These are phyloP conservation scores for Nomada goodeniana DNA, from an alignment of 2,888 invertebrate species.

Conservation along the genomic window DNA sequence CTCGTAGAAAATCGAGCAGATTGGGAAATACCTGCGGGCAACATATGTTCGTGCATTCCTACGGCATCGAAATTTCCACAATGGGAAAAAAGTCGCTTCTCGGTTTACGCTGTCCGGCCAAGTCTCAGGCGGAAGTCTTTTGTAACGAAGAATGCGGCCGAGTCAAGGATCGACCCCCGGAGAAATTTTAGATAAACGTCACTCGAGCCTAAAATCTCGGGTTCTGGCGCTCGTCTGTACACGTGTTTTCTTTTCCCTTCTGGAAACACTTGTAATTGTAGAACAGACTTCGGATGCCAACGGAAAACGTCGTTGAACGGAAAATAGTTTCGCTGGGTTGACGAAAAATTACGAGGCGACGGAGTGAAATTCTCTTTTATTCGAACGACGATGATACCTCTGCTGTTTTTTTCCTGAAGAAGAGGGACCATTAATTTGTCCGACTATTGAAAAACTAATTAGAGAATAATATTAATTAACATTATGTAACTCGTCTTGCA, in stretches of 20 bases:
- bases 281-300: not conserved
- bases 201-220: not conserved
- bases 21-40: not conserved
- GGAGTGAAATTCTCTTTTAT: not conserved
- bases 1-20: not conserved
- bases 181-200: slow-evolving; percentile 31
- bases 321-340: not conserved
- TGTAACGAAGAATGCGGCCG: slow-evolving; percentile 36
- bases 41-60: slow-evolving; percentile 17
- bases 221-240: not conserved
- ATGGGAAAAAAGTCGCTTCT: slow-evolving; percentile 22
- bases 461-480: too few species aligned
- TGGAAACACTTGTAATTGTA: slow-evolving; percentile 29
- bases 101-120: slow-evolving; percentile 27
- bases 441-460: too few species aligned
- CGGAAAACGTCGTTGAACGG: not conserved
- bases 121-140: slow-evolving; percentile 51
- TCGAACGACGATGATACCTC: not conserved
- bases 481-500: too few species aligned
- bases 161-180: slow-evolving; percentile 26
- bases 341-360: not conserved
- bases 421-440: too few species aligned
- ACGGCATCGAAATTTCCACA: slow-evolving; percentile 9
- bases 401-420: not conserved
- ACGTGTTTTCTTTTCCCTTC: slow-evolving; percentile 29